These are phyloP conservation scores for Phrixothrix hirtus DNA, from an alignment of 2,888 invertebrate genomes.

Conservation along the genomic window DNA sequence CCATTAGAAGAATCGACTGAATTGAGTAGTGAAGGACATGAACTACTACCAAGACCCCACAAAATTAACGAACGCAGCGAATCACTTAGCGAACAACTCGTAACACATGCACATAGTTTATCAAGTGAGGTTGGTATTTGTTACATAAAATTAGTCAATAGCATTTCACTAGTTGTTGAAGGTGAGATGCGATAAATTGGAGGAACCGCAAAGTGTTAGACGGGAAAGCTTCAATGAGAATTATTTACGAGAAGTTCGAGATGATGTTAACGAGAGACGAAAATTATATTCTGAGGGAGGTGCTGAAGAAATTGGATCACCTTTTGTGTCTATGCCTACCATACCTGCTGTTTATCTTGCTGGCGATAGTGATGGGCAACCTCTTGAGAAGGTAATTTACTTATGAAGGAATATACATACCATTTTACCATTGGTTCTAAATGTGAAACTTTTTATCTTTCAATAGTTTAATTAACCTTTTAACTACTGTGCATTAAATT, in stretches of 20 bases:
- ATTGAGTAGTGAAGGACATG: conserved; percentile 25
- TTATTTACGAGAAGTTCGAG: conserved; percentile 46
- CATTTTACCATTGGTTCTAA: too few species aligned
- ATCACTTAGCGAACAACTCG: conserved; percentile 52
- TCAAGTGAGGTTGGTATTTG: conserved; percentile 33
- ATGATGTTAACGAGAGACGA: conserved; percentile 45
- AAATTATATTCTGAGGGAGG: conserved; percentile 45
- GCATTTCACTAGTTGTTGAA: too few species aligned
- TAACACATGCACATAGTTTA: conserved; percentile 36
- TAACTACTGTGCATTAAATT: not conserved
- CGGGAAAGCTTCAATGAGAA: conserved; percentile 56
- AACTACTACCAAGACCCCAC: conserved; percentile 33
- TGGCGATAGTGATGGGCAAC: conserved; percentile 60
- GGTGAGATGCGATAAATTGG: conserved; percentile 21
- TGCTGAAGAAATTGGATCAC: conserved; percentile 53
- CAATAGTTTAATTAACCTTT: conserved; percentile 2
- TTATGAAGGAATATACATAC: too few species aligned
- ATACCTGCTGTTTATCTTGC: conserved; percentile 60
- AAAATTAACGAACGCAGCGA: conserved; percentile 53
- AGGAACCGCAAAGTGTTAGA: conserved; percentile 43
- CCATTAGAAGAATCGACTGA: conserved; percentile 48
- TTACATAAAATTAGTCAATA: too few species aligned
- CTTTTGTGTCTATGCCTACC: conserved; percentile 60
- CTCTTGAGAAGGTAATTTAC: conserved; percentile 69
- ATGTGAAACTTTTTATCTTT: too few species aligned